phyloP scores from a whole-genome alignment of 92 coral and sea anemone genomes.

The Hydrozoanthus gracilis region DNA sequence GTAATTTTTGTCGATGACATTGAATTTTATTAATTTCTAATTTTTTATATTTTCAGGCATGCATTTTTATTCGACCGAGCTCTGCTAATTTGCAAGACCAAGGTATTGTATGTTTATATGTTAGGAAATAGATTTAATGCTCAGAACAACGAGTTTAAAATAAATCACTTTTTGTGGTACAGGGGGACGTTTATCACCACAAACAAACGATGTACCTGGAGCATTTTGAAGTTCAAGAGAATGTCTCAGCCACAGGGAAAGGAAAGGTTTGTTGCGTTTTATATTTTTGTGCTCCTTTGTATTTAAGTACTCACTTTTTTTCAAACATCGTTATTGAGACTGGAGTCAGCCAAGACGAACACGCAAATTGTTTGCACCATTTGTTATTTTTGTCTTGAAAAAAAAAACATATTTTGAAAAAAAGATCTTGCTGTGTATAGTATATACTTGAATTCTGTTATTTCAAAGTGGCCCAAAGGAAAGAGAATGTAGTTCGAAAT shows the following conservation, averaged over 20 bases:
- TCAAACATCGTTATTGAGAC: background rate
- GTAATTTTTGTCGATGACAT: background rate
- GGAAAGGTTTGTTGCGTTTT: constrained; percentile 78
- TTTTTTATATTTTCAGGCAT: constrained; percentile 66
- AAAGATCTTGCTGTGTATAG: too few species aligned
- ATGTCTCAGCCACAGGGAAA: constrained; percentile 76
- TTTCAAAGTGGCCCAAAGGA: too few species aligned
- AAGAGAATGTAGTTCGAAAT: too few species aligned
- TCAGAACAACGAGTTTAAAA: too few species aligned
- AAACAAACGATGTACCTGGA: constrained; percentile 88
- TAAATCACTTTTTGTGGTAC: background rate
- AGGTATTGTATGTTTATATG: constrained; percentile 53
- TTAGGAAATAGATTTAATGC: background rate
- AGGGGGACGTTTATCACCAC: constrained; percentile 98
- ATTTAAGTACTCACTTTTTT: background rate
- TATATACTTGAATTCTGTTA: too few species aligned
- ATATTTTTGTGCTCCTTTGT: background rate
- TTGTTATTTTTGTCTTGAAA: too few species aligned
- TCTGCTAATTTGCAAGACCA: constrained; percentile 89
- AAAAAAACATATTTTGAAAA: too few species aligned
- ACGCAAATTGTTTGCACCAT: background rate
- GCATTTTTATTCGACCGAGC: constrained; percentile 93
- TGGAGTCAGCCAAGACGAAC: background rate
- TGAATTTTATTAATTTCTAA: background rate
- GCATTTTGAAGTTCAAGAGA: constrained; percentile 87